A percentile compares a stretch with the other conserved stretches of the same genome.
Conservation (phyloP, 2,113 vertebrate species). For the Oxyura jamaicensis region DNA sequence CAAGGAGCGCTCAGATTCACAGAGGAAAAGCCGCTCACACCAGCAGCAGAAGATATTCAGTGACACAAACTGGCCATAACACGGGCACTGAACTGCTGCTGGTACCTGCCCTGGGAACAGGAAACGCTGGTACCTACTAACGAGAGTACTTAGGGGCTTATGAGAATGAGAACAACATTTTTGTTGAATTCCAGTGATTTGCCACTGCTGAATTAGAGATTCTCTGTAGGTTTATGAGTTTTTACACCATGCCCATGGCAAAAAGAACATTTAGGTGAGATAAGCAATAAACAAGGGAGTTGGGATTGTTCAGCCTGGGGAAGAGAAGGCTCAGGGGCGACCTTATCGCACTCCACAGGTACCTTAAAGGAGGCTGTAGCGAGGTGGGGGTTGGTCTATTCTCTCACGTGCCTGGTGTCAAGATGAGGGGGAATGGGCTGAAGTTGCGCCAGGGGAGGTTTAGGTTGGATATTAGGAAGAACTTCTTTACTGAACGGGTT, state of each 20-base stretch:
- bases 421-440: no score
- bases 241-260: not conserved
- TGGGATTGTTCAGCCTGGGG: no score
- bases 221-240: not conserved
- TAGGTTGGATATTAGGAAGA: no score
- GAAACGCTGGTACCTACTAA: not conserved
- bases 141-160: not conserved
- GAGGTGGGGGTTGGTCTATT: no score
- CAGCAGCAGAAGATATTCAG: not conserved
- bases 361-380: no score
- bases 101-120: not conserved
- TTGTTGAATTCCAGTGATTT: not conserved
- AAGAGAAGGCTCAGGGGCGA: no score
- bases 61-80: not conserved
- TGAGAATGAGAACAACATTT: not conserved
- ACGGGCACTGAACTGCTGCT: rapidly evolving
- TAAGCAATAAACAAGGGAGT: not conserved
- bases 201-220: not conserved
- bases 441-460: no score
- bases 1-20: not conserved
- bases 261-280: not conserved
- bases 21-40: not conserved
- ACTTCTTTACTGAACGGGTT: no score
- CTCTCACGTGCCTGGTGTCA: no score
- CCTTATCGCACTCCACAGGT: no score